Evolutionary conservation across 1,140 invertebrate genomes (phyloP), one percentile per base, ranked within the genome.

Genomic region (Micrasema minimum): DNA sequence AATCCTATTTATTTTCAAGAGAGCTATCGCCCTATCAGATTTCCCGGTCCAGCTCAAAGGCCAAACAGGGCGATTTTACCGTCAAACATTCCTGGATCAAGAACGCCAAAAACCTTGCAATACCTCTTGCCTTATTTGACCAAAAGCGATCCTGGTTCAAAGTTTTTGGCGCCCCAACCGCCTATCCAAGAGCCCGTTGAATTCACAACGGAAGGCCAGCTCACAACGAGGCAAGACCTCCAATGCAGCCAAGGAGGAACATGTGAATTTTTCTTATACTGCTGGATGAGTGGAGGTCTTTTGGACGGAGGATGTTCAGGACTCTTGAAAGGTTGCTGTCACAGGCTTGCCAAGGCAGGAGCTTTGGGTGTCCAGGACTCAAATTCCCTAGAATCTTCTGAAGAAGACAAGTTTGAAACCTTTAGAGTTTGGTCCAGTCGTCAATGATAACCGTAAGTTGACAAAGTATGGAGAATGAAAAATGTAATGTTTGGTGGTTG

Each of bases 221-320:
- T 16, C 7, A 69, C 72, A 0, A 75, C 65, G 70, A 82, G 81
- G 77, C 80, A 84, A 65, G 83, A 85, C 62, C 80, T 84, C 66
- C 82, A 80, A 26, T 87, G 87, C 73, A 80, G 85, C 20, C 88
- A 91, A 77, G 92, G 92, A 75, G 92, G 93, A 46, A 92, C 88
- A 74, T 97, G 95, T 82, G 93, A 96, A 85, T 96, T 96, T 86
- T 96, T 96, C 86, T 86, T 96, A 75, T 90, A 92, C 79, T 96
- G 94, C 84, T 96, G 94, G 95, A 89, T 96, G 87, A 89, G 91
- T 48, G 93, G 93, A 72, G 95, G 95, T 69, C 87, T 95, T 70
- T 87, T 96, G 77, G 93, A 95, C 78, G 92, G 92, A 77, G 89
- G 91, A 77, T 96, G 94, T 82, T 91, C 91, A 68, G 88, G 91